These are phyloP conservation scores for Eristalinus aeneus DNA, from an alignment of 2,888 invertebrate genomes.

Conservation along the genomic window DNA sequence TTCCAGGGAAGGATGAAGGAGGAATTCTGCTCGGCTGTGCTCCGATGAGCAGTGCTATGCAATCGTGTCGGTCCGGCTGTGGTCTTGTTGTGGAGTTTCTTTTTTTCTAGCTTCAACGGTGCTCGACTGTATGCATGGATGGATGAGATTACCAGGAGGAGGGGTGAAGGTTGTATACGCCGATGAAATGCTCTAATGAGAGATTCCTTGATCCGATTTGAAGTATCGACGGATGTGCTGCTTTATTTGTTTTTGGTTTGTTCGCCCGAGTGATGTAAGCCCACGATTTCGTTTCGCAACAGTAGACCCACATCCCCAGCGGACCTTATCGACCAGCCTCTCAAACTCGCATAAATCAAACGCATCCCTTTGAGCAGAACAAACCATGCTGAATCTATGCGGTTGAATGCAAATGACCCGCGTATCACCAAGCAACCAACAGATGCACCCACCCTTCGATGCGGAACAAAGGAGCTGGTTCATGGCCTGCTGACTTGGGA, in stretches of 20 bases:
- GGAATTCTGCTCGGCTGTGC: neutral
- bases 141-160: neutral
- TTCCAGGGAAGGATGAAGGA: neutral
- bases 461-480: conserved; percentile 6
- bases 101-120: neutral
- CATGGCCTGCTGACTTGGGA: neutral
- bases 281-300: neutral
- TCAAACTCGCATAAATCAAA: conserved; percentile 46
- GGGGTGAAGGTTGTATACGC: neutral
- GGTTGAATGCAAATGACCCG: conserved; percentile 17
- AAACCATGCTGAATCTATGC: conserved; percentile 14
- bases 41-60: neutral
- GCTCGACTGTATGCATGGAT: neutral
- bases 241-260: neutral
- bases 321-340: neutral
- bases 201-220: neutral
- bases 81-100: neutral
- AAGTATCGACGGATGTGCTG: neutral
- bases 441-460: neutral
- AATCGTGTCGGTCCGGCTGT: neutral
- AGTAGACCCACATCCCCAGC: neutral
- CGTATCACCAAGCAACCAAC: neutral
- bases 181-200: neutral
- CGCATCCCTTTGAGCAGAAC: conserved; percentile 33
- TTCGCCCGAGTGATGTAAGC: neutral